Percentiles rank a stretch among this genome's conserved stretches.
Evolutionary conservation across 2,113 vertebrate genomes (phyloP).

Genomic region (Acrocephalus kingi): DNA sequence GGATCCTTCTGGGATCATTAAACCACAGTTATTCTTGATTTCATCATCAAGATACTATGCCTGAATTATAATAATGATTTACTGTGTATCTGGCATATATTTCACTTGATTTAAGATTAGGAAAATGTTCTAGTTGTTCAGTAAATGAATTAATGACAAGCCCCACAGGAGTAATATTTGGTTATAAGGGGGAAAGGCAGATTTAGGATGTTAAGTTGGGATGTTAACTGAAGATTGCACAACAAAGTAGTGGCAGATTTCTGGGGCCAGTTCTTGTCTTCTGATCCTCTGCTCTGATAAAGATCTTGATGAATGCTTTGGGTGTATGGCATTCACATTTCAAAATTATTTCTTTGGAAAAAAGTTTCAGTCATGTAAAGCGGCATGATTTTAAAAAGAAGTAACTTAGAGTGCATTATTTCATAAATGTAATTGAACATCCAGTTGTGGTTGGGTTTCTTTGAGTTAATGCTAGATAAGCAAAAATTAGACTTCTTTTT

Average conservation of each 20-base stretch:
- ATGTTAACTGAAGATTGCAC: not conserved
- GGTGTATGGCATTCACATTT: not conserved
- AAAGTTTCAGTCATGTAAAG: not conserved
- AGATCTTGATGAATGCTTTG: not conserved
- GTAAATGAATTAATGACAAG: not conserved
- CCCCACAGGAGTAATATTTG: not conserved
- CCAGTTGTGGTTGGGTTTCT: not conserved
- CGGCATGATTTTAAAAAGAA: not conserved
- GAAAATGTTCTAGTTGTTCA: not conserved
- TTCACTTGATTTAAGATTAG: not conserved
- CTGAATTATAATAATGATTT: not conserved
- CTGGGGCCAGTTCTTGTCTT: not conserved
- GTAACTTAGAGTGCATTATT: not conserved
- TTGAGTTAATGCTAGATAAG: not conserved
- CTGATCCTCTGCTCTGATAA: not conserved
- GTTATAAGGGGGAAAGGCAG: not conserved
- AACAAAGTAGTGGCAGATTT: not conserved
- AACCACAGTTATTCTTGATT: not conserved
- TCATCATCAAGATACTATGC: not conserved
- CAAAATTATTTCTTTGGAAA: not conserved
- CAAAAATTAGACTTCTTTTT: not conserved
- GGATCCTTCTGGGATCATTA: not conserved
- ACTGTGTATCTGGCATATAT: not conserved
- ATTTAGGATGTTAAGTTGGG: not conserved
- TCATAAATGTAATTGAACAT: not conserved